Conservation (phyloP, 2,888 invertebrate genomes). For the Adela reaumurella region DNA sequence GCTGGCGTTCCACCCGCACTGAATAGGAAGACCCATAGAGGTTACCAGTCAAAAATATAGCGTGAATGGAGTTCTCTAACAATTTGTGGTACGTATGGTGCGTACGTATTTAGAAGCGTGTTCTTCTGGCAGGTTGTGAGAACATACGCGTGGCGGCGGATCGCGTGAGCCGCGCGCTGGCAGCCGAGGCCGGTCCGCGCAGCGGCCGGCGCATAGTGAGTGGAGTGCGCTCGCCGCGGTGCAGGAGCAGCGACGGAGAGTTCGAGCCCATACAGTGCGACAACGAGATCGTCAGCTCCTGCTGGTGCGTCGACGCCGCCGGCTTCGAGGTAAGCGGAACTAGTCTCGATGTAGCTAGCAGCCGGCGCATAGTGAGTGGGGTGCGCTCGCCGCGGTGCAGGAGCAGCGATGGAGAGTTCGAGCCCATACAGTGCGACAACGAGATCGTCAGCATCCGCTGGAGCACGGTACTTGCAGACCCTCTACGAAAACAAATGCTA, state of each 20-base stretch:
- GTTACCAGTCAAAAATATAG: too few relatives aligned
- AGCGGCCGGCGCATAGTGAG: slow-evolving; percentile 54
- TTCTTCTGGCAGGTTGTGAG: slow-evolving; percentile 31
- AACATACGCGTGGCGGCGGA: slow-evolving; percentile 41
- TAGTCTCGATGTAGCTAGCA: slow-evolving; percentile 29
- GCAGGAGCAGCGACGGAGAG: slow-evolving; percentile 65
- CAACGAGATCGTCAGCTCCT: slow-evolving; percentile 66
- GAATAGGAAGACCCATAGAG: too few relatives aligned
- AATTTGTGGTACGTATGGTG: too few relatives aligned
- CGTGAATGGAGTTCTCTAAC: too few relatives aligned
- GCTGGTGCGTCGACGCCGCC: slow-evolving; percentile 81
- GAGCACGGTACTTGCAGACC: slow-evolving; percentile 42
- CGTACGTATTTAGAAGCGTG: too few relatives aligned
- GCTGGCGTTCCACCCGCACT: too few relatives aligned
- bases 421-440: slow-evolving; percentile 73
- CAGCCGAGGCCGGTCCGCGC: slow-evolving; percentile 51
- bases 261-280: slow-evolving; percentile 78
- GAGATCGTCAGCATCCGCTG: slow-evolving; percentile 72
- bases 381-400: slow-evolving; percentile 69
- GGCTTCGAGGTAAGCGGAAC: slow-evolving; percentile 63
- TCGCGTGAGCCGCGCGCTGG: slow-evolving; percentile 40
- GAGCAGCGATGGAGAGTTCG: slow-evolving; percentile 69
- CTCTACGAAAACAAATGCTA: neutral
- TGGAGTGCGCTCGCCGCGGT: slow-evolving; percentile 63
- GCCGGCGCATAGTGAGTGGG: slow-evolving; percentile 41